Evolutionary conservation across 1,140 invertebrate genomes (phyloP).

Genomic region (Eueides isabella): DNA sequence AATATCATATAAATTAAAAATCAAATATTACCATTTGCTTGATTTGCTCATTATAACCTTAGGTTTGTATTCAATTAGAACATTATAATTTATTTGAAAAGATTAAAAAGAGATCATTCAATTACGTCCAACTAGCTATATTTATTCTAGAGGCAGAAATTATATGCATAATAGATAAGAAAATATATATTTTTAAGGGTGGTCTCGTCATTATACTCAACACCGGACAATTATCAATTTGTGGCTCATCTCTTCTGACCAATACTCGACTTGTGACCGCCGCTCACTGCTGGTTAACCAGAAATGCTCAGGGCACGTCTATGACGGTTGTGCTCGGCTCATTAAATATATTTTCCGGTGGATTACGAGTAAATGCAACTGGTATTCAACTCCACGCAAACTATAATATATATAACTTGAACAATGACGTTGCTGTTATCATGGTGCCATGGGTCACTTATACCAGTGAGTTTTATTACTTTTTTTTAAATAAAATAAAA

Average conservation of each 20-base stretch:
- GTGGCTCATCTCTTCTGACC: slow-evolving; percentile 27
- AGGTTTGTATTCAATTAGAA: too few relatives aligned
- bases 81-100: too few relatives aligned
- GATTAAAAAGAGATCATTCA: too few relatives aligned
- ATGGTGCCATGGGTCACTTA: neutral
- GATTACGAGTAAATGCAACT: slow-evolving; percentile 17
- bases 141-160: too few relatives aligned
- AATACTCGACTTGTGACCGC: slow-evolving; percentile 29
- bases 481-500: too few relatives aligned
- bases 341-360: slow-evolving; percentile 26
- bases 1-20: too few relatives aligned
- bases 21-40: too few relatives aligned
- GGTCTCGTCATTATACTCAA: slow-evolving; percentile 27
- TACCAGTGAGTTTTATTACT: slow-evolving; percentile 21
- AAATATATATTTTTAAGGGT: slow-evolving; percentile 17
- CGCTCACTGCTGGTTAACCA: slow-evolving; percentile 31
- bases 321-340: slow-evolving; percentile 32
- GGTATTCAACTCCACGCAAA: slow-evolving; percentile 19
- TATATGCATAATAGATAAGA: too few relatives aligned
- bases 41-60: too few relatives aligned
- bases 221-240: slow-evolving; percentile 26
- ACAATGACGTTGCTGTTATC: slow-evolving; percentile 28
- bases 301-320: slow-evolving; percentile 12
- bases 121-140: too few relatives aligned
- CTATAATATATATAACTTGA: slow-evolving; percentile 14